Conservation (phyloP, 2,888 invertebrate species). For the Chaitophorus viminalis region DNA sequence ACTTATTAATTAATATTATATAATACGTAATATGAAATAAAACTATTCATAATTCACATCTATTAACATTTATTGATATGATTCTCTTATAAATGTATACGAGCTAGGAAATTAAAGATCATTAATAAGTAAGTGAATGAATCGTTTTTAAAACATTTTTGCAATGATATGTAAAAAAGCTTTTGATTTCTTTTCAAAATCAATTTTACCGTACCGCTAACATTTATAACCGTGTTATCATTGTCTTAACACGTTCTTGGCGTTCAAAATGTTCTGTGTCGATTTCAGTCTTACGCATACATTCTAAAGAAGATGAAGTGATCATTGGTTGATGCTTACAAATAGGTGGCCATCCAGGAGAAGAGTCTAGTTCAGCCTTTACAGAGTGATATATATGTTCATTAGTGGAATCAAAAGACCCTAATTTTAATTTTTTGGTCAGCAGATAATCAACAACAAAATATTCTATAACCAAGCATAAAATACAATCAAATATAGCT, state of each 20-base stretch:
- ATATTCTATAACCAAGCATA: slow-evolving; percentile 71
- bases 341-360: slow-evolving; percentile 58
- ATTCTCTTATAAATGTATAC: background rate
- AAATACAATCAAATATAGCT: slow-evolving; percentile 68
- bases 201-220: background rate
- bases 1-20: background rate
- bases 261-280: slow-evolving; percentile 58
- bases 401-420: slow-evolving; percentile 33
- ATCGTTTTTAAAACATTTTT: background rate
- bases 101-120: background rate
- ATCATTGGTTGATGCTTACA: slow-evolving; percentile 58
- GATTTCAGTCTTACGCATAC: slow-evolving; percentile 60
- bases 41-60: background rate
- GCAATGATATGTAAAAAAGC: slow-evolving; percentile 23
- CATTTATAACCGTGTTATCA: slow-evolving; percentile 35
- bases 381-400: slow-evolving; percentile 37
- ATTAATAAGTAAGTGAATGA: background rate
- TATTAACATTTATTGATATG: background rate
- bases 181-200: slow-evolving; percentile 8
- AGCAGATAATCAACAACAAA: slow-evolving; percentile 72
- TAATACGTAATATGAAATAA: background rate
- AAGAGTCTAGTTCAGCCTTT: slow-evolving; percentile 36
- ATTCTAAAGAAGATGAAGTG: slow-evolving; percentile 52
- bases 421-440: slow-evolving; percentile 48
- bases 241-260: slow-evolving; percentile 52